Conservation (phyloP, 2,797 vertebrate genomes). For the Gastrophryne carolinensis region DNA sequence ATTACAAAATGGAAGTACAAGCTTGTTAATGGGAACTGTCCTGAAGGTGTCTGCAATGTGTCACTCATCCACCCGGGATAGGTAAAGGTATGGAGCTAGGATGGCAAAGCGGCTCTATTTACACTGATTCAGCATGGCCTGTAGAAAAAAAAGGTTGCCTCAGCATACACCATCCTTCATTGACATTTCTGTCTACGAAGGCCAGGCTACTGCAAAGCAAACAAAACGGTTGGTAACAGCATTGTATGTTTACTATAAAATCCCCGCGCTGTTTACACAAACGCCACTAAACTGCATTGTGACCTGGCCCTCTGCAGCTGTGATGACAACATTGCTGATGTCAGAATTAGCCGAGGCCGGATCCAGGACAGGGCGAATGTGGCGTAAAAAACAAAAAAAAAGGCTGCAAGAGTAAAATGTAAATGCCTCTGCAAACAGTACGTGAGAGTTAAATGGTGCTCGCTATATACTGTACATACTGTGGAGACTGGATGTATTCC, state of each 20-base stretch:
- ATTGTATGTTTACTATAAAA: slow-evolving; percentile 39
- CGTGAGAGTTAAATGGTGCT: neutral
- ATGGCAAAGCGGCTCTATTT: slow-evolving; percentile 21
- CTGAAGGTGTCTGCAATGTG: neutral
- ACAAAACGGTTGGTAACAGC: slow-evolving; percentile 28
- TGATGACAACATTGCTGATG: slow-evolving; percentile 41
- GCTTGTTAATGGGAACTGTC: too few relatives aligned
- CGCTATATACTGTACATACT: neutral
- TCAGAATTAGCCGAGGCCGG: slow-evolving; percentile 40
- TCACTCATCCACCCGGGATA: slow-evolving; percentile 21
- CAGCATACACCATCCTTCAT: slow-evolving; percentile 35
- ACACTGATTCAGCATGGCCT: slow-evolving; percentile 17
- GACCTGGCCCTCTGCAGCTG: slow-evolving; percentile 42
- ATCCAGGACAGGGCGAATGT: slow-evolving; percentile 39
- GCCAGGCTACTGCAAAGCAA: slow-evolving; percentile 33
- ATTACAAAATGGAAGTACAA: too few relatives aligned
- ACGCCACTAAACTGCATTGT: slow-evolving; percentile 24
- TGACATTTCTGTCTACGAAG: slow-evolving; percentile 37
- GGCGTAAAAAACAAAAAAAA: too few relatives aligned
- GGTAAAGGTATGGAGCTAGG: neutral
- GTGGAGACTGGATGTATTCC: neutral
- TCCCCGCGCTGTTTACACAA: slow-evolving; percentile 33
- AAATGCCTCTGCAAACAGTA: slow-evolving; percentile 29
- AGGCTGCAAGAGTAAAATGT: neutral
- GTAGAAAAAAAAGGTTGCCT: slow-evolving; percentile 33